Conservation (phyloP, 1,140 invertebrate genomes). For the Potamilus streckersoni region DNA sequence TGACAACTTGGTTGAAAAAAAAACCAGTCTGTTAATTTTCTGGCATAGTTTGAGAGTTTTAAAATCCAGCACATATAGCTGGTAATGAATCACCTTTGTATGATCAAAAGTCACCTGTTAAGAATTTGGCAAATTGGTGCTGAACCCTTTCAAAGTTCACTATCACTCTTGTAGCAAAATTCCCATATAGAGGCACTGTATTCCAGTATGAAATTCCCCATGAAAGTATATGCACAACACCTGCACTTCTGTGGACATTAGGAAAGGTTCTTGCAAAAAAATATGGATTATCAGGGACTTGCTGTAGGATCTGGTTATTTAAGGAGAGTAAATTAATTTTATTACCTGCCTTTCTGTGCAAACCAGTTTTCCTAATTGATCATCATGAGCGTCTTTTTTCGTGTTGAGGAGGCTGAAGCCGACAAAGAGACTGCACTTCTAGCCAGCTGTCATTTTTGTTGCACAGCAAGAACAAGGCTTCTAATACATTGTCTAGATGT, state of each 20-base stretch:
- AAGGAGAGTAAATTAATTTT: conserved; percentile 18
- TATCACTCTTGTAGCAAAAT: conserved; percentile 9
- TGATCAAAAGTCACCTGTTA: conserved; percentile 5
- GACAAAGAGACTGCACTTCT: conserved; percentile 23
- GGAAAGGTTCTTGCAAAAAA: conserved; percentile 25
- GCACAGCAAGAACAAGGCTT: conserved; percentile 22
- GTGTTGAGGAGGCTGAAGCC: conserved; percentile 32
- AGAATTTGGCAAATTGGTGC: conserved; percentile 9
- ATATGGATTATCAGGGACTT: conserved; percentile 22
- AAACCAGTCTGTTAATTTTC: neutral
- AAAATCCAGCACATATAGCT: neutral
- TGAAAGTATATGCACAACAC: conserved; percentile 21
- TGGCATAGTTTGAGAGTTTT: conserved; percentile 3
- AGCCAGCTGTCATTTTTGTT: conserved; percentile 34
- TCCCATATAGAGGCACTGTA: conserved; percentile 12
- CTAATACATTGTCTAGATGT: conserved; percentile 28
- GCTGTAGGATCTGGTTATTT: conserved; percentile 27
- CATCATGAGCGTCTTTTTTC: conserved; percentile 6
- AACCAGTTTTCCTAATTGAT: conserved; percentile 33
- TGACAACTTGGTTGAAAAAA: conserved; percentile 1
- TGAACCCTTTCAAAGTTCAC: conserved; percentile 5
- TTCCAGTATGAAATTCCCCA: conserved; percentile 17
- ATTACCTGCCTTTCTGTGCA: conserved; percentile 26
- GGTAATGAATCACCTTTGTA: neutral
- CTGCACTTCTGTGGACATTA: conserved; percentile 12